A percentile compares a stretch with the other conserved stretches of the same genome.
Evolutionary conservation across 2,113 vertebrate species (phyloP).

Genomic region (Nothoprocta pentlandii): DNA sequence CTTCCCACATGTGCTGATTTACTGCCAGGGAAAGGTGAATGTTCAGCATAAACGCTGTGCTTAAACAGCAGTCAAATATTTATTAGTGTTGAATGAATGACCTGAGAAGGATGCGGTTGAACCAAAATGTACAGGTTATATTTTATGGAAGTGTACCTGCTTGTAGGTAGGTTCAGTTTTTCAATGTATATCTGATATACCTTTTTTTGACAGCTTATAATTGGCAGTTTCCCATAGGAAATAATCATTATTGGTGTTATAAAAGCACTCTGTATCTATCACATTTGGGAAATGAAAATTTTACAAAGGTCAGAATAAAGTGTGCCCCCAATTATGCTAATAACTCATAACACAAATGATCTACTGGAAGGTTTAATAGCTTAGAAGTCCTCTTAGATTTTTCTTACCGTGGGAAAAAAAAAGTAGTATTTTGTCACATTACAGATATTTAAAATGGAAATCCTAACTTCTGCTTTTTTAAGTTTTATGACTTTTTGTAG

Average conservation of each 20-base stretch:
- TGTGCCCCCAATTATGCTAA: constrained; percentile 94
- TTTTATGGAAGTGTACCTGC: constrained; percentile 15
- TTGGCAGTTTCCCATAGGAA: constrained; percentile 82
- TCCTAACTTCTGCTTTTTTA: not conserved
- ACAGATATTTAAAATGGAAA: constrained; percentile 21
- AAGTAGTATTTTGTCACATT: constrained; percentile 25
- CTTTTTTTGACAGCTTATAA: constrained; percentile 77
- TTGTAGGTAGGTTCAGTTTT: constrained; percentile 64
- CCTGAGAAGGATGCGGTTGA: not conserved
- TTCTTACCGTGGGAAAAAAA: constrained; percentile 31
- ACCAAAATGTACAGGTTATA: constrained; percentile 1
- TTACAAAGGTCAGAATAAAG: constrained; percentile 87
- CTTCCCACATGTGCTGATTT: constrained; percentile 18
- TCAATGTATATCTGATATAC: constrained; percentile 64
- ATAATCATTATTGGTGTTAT: constrained; percentile 79
- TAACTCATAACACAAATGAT: constrained; percentile 88
- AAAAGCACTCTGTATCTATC: constrained; percentile 80
- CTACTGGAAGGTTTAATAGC: constrained; percentile 81
- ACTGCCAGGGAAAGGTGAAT: not conserved
- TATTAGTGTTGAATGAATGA: constrained; percentile 30
- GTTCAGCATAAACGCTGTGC: not conserved
- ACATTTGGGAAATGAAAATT: constrained; percentile 88
- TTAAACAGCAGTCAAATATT: constrained; percentile 30
- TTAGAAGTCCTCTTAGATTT: constrained; percentile 72
- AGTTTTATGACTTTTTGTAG: not conserved